Evolutionary conservation across 2,113 vertebrate genomes (phyloP), one percentile per base, ranked within the genome.

Genomic region (Smithornis capensis): DNA sequence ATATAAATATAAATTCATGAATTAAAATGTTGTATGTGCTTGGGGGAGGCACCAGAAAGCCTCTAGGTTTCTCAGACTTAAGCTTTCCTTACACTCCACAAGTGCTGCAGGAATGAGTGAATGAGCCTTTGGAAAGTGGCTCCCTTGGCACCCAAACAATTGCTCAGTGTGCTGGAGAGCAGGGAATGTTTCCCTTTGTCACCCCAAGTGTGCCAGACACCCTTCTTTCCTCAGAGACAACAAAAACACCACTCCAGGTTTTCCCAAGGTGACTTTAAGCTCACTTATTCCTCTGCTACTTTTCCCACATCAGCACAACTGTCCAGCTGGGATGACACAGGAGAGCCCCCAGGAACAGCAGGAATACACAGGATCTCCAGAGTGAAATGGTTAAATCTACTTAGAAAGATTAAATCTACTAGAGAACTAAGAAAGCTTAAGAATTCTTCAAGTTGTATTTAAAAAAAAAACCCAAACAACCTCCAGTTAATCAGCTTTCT

Each of bases 111-210:
- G 79, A 89, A 87, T 18, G 14, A 25, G 67, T 85, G 52, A 93
- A 85, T 53, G 88, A 88, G 90, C 63, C 90, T 49, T 93, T 12
- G 73, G 70, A 76, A 91, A 73, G 5, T 12, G 0, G 28, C 57
- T 79, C 37, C 0, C 92, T 76, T 96, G 96, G 96, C 94, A 88
- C 19, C 49, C 7, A 0, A 87, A 94, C 96, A 95, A 92, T 70
- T 13, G 0, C 27, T 5, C 88, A 88, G 82, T 94, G 92, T 96
- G 82, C 70, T 50, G n/a, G 53, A 28, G 13, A 68, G 78, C 75
- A 40, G 47, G 44, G 75, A 64, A 38, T 5, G 6, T 37, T 55
- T 74, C 77, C 69, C 74, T 77, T 55, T 55, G 68, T 81, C 8
- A 76, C 74, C 57, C 87, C 3, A 0, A 65, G 82, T 2, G 35